Evolutionary conservation across 2,113 vertebrate genomes (phyloP), one percentile per base, ranked within the genome.

Genomic region (Coryphaenoides rupestris): DNA sequence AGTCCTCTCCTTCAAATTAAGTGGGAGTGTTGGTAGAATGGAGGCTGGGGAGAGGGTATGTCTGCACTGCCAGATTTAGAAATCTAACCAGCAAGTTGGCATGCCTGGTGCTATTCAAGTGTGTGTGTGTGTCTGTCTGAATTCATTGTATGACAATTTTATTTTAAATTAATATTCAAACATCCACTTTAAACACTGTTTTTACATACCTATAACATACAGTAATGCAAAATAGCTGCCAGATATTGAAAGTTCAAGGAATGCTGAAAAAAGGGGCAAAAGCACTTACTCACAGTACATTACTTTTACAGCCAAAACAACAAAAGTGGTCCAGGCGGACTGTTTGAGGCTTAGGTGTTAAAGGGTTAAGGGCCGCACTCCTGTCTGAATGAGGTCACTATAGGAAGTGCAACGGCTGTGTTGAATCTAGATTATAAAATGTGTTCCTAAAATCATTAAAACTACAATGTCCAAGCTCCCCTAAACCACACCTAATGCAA

Each of bases 1-100:
- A 88, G 89, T 76, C 79, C 68, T 79, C 84, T 81, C 79, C 80
- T 85, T 80, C 86, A 89, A 88, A 90, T 85, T 89, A 90, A 91
- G 28, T 33, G 28, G 33, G 33, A 12, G 33, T 56, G 13, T 23
- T 56, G 33, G 33, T 40, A 40, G 33, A 50, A 50, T n/a, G 47
- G 55, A 21, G 21, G 55, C 50, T 55, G 16, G 72, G 3, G 17
- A 14, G 76, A 73, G 73, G 73, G 55, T 68, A 75, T 72, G 78
- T 70, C 83, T 87, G 82, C 84, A 81, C 81, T 76, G 78, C 70
- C 66, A 82, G 79, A 88, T 86, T 88, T 86, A 80, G 75, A 84
- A 85, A 84, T 83, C 73, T 87, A 82, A 85, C 83, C 76, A 58
- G 73, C 79, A 88, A 86, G 81, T 40, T 40, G 33, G 33, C 33